Base-by-base conservation (phyloP, 2,797 vertebrate species). In the Fistularia tabacaria region DNA sequence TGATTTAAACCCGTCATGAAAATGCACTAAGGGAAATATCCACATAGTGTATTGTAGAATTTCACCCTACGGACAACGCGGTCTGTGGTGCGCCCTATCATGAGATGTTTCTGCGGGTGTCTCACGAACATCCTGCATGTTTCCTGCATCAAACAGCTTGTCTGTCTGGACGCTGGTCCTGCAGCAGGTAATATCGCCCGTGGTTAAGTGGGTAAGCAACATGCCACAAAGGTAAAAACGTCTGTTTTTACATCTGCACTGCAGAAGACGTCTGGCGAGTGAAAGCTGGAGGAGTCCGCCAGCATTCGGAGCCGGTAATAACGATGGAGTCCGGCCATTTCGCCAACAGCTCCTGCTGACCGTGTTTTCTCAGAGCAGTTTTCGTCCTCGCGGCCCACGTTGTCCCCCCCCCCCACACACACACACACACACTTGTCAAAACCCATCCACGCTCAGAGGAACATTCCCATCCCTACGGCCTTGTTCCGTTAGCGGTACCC, bases 341-440 rank as follows among this genome's bases (percentile, higher is more conserved):
- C 66, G 81, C 85, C 83, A 85, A 84, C 73, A 80, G 72, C 83
- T 81, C 81, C 81, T 80, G 66, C 43, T 8, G 59, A 14, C 63
- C 25, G 1, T 83, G 73, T 87, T 82, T 81, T 76, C 76, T 72
- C 74, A 73, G 73, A 66, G 62, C 69, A 70, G 62, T 74, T 74
- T 79, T 82, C 64, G 68, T 74, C 71, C 69, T 55, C 5, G 43
- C 47, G 52, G 58, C 77, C 67, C 59, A 73, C 50, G 58, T 70
- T 66, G 74, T 66, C 72, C 76, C 71, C 71, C 50, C 59, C 77
- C 68, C 76, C 62, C 40, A n/a, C n/a, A n/a, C n/a, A n/a, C n/a
- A n/a, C n/a, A n/a, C n/a, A n/a, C n/a, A n/a, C n/a, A n/a, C n/a
- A 53, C 73, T 79, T 83, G 83, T 84, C 81, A 78, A 75, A 87